Conservation (phyloP, 1,140 invertebrate genomes). For the Chelonus insularis region DNA sequence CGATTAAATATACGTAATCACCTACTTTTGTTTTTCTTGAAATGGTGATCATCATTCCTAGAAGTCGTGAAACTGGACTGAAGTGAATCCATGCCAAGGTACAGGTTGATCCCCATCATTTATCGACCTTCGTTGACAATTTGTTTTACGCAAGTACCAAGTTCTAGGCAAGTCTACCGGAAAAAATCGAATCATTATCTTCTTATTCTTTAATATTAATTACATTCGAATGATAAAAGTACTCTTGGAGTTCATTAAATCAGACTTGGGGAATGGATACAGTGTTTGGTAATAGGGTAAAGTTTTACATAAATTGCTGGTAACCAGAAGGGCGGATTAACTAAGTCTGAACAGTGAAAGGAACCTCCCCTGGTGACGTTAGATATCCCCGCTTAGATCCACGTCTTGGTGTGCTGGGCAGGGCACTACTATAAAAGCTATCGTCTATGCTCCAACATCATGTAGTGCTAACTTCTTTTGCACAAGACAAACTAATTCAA, state of each 20-base stretch:
- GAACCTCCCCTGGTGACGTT: constrained; percentile 22
- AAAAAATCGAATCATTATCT: background rate
- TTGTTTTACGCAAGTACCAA: constrained; percentile 6
- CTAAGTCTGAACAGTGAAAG: constrained; percentile 23
- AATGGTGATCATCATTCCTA: constrained; percentile 37
- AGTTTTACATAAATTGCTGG: background rate
- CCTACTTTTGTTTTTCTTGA: constrained; percentile 37
- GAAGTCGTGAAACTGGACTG: constrained; percentile 33
- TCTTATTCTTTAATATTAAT: background rate
- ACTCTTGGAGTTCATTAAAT: no score
- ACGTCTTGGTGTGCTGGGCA: constrained; percentile 47
- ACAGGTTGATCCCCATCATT: constrained; percentile 23
- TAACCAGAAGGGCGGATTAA: constrained; percentile 1
- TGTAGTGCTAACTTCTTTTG: constrained; percentile 53
- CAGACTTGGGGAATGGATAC: background rate
- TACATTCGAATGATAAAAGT: no score
- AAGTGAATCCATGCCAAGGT: constrained; percentile 49
- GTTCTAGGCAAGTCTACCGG: constrained; percentile 15
- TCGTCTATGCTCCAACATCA: constrained; percentile 48
- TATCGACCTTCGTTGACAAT: constrained; percentile 30
- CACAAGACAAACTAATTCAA: constrained; percentile 49
- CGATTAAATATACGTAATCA: no score
- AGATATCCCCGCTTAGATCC: constrained; percentile 48
- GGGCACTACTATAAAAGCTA: constrained; percentile 59
- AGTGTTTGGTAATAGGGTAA: background rate